Evolutionary conservation across 2,888 invertebrate genomes (phyloP).

Genomic region (Trissonchulus latispiculum): DNA sequence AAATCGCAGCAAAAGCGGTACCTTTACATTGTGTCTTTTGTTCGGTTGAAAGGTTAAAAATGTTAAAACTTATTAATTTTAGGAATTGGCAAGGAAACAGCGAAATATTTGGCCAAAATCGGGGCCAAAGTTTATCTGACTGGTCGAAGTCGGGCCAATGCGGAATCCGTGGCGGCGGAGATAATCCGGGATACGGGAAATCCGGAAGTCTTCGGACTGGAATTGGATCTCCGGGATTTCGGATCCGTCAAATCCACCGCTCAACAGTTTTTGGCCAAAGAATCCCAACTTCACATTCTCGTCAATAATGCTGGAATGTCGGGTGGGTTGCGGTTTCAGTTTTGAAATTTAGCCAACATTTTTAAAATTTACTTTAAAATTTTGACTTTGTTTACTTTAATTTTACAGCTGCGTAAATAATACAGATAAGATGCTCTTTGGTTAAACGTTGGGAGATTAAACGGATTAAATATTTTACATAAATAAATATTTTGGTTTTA

Average conservation of each 20-base stretch:
- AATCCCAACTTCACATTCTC: slow-evolving; percentile 2
- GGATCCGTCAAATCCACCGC: background rate
- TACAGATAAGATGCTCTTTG: too few species aligned
- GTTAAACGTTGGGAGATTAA: too few species aligned
- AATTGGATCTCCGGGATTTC: slow-evolving; percentile 10
- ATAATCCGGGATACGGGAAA: background rate
- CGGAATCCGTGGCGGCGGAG: background rate
- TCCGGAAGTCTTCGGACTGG: background rate
- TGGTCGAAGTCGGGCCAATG: background rate
- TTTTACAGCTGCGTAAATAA: too few species aligned
- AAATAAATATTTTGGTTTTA: too few species aligned
- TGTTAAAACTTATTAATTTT: too few species aligned
- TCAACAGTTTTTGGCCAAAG: background rate
- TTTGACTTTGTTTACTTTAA: too few species aligned
- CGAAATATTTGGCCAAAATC: background rate
- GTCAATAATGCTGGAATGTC: slow-evolving; percentile 18
- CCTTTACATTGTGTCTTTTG: too few species aligned
- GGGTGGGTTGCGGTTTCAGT: background rate
- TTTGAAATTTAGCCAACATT: background rate
- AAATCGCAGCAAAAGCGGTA: too few species aligned
- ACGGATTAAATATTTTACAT: too few species aligned
- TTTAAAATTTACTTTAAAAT: too few species aligned
- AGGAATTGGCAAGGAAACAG: slow-evolving; percentile 17
- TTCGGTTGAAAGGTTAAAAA: too few species aligned
- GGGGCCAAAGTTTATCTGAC: slow-evolving; percentile 11